Conservation (phyloP, 1,140 invertebrate species). For the Spodoptera frugiperda region DNA sequence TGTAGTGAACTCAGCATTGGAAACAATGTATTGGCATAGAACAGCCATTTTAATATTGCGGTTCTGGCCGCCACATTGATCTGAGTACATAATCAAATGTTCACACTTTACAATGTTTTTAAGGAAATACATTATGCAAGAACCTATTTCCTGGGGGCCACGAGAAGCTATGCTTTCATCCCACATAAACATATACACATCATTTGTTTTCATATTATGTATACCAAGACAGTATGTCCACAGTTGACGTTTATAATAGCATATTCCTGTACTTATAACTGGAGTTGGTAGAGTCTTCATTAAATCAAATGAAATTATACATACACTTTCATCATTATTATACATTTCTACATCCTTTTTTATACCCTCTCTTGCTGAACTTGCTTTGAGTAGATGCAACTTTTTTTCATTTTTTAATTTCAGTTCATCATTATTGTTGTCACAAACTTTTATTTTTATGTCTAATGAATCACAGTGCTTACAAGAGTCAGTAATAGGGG, state of each 20-base stretch:
- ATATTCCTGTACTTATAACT: neutral
- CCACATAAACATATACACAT: neutral
- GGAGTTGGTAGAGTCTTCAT: constrained; percentile 12
- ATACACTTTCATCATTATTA: neutral
- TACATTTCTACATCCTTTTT: neutral
- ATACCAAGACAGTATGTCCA: neutral
- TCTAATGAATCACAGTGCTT: neutral
- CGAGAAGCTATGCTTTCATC: neutral
- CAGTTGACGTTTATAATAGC: constrained; percentile 2
- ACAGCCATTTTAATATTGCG: too few relatives aligned
- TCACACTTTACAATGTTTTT: neutral
- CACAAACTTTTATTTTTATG: neutral
- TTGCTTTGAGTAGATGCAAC: neutral
- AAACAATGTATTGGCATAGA: too few relatives aligned
- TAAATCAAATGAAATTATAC: neutral
- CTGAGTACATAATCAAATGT: too few relatives aligned
- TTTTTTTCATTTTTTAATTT: neutral
- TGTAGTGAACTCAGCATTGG: too few relatives aligned
- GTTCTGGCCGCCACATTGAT: too few relatives aligned
- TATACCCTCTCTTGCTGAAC: neutral
- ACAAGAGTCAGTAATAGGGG: constrained; percentile 1
- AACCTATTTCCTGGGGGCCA: neutral
- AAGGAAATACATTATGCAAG: neutral
- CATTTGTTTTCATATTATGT: neutral
- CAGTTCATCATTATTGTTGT: neutral